Percentiles rank a stretch among this genome's conserved stretches.
These are phyloP conservation scores for Malacoctenus gilli DNA, from an alignment of 2,797 vertebrate species.

Conservation along the genomic window DNA sequence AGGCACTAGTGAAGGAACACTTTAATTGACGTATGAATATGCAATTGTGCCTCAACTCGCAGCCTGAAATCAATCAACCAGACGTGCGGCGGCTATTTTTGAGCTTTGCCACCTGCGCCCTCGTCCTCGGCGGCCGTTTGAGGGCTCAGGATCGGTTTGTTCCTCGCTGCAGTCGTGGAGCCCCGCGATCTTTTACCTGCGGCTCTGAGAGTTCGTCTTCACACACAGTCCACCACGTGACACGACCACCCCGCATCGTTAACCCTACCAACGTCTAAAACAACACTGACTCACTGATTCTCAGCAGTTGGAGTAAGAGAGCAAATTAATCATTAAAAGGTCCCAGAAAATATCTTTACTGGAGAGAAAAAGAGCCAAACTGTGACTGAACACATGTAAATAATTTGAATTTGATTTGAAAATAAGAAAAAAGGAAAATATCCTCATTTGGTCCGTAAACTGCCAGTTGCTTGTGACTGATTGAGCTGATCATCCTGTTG, in stretches of 20 bases:
- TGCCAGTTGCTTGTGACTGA: no score
- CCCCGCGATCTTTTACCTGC: constrained; percentile 3
- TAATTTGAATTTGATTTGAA: no score
- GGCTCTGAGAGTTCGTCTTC: constrained; percentile 26
- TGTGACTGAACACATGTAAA: no score
- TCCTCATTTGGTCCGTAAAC: no score
- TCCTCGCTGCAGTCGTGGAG: constrained; percentile 25
- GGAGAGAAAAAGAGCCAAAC: no score
- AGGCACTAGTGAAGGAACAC: constrained; percentile 52
- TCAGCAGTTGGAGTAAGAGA: constrained; percentile 39
- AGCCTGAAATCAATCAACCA: constrained; percentile 76
- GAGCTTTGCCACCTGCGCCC: constrained; percentile 60
- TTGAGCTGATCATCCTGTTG: no score
- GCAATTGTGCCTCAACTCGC: constrained; percentile 58
- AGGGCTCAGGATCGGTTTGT: constrained; percentile 40
- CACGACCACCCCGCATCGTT: constrained; percentile 32
- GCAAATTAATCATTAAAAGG: no score
- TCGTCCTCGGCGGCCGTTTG: constrained; percentile 35
- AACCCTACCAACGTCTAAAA: constrained; percentile 29
- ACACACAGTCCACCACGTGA: constrained; percentile 10
- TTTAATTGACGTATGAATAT: constrained; percentile 79
- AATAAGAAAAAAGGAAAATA: no score
- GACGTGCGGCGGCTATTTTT: constrained; percentile 54
- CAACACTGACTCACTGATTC: constrained; percentile 6
- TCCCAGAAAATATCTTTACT: no score